Evolutionary conservation across 1,140 invertebrate species (phyloP).

Genomic region (Calosoma granatense): DNA sequence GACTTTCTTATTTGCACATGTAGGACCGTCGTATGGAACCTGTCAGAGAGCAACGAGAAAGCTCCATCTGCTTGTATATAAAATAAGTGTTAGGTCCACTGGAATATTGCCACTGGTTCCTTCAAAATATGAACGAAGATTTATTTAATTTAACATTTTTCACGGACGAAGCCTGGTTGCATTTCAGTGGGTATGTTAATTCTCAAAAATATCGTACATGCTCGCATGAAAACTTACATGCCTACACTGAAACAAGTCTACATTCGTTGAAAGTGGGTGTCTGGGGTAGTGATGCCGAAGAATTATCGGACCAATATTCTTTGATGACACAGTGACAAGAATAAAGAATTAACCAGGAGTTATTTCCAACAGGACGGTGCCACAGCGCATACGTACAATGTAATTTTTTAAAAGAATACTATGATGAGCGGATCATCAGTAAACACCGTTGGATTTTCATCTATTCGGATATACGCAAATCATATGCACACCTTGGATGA

Average conservation of each 20-base stretch:
- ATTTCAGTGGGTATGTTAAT: slow-evolving; percentile 11
- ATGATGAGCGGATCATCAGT: too few species aligned
- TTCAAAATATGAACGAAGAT: slow-evolving; percentile 6
- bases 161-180: slow-evolving; percentile 10
- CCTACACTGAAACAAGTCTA: slow-evolving; percentile 2
- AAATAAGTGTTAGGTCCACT: slow-evolving; percentile 10
- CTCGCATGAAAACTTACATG: slow-evolving; percentile 10
- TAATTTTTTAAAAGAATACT: background rate
- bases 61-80: slow-evolving; percentile 13
- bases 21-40: slow-evolving; percentile 9
- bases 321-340: background rate
- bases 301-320: slow-evolving; percentile 5
- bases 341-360: background rate
- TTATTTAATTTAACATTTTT: slow-evolving; percentile 7
- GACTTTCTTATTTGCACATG: too few species aligned
- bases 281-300: background rate
- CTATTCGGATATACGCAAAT: background rate
- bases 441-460: background rate
- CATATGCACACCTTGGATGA: background rate
- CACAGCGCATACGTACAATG: background rate
- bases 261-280: slow-evolving; percentile 12
- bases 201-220: slow-evolving; percentile 7
- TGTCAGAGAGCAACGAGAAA: slow-evolving; percentile 12
- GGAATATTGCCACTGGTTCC: slow-evolving; percentile 15
- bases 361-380: too few species aligned